Evolutionary conservation across 2,113 vertebrate genomes (phyloP), one percentile per base, ranked within the genome.

Genomic region (Empidonax alnorum): DNA sequence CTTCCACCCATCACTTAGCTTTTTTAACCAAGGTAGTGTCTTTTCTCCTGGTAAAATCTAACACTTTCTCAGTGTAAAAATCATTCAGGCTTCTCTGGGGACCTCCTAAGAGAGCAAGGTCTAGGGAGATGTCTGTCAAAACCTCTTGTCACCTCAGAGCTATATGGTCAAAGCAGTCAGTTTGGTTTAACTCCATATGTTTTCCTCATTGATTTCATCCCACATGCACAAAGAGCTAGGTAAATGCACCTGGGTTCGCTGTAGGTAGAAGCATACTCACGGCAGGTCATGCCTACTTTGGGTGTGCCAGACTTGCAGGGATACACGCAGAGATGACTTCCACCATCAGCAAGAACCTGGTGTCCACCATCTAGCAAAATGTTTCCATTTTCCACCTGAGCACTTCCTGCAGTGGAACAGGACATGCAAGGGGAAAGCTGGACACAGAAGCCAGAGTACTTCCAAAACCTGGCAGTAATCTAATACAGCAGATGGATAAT

Each of bases 111-210:
- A 41, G 39, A 41, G 39, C 39, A 41, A 41, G 39, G 39, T 41
- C 39, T 41, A 41, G 39, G 39, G 39, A 41, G 39, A 41, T 41
- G 39, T 41, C 39, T 8, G 10, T 16, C 42, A 78, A 72, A 88
- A 80, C 12, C 7, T 80, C 41, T 44, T n/a, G 39, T 41, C 39
- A 53, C 7, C 21, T 83, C 41, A 53, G 31, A 88, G 25, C 12
- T 22, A 25, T 3, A 2, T 2, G 10, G 22, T 39, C 68, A 91
- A 28, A 3, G 3, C 9, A 55, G 30, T 31, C 41, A 44, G 6
- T 22, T 75, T 14, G 7, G 75, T 56, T 80, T 14, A 65, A 7
- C 33, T 56, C 19, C 21, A n/a, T 0, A 0, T 8, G 17, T 61
- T 73, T 42, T 78, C 69, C 44, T 72, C n/a, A 27, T 19, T 86